Percentiles rank a stretch among this genome's conserved stretches.
Evolutionary conservation across 2,797 vertebrate species (phyloP).

Genomic region (Hydrocynus forskahlii): DNA sequence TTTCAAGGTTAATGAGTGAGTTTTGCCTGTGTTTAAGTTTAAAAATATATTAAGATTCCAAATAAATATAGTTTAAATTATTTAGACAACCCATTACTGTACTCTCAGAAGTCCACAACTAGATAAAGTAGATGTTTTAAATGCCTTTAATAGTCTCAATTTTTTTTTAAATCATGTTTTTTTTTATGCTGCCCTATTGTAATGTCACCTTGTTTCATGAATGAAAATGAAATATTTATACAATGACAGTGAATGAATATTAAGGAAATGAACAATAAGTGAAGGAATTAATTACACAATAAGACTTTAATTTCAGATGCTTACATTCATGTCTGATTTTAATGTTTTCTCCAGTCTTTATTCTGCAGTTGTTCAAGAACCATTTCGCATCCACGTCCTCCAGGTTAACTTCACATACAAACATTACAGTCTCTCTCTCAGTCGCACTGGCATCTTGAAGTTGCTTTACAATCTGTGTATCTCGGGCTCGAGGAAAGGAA

Average conservation of each 20-base stretch:
- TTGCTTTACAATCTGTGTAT: constrained; percentile 84
- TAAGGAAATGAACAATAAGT: background rate
- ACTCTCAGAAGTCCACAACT: too few relatives aligned
- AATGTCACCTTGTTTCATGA: too few relatives aligned
- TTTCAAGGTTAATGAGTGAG: constrained; percentile 79
- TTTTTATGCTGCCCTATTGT: too few relatives aligned
- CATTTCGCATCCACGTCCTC: constrained; percentile 91
- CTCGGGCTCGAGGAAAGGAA: constrained; percentile 79
- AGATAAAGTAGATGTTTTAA: too few relatives aligned
- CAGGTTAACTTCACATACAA: constrained; percentile 89
- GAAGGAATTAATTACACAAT: background rate
- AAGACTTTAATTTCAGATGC: background rate
- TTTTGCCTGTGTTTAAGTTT: constrained; percentile 78
- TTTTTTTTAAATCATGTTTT: too few relatives aligned
- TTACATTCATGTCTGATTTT: constrained; percentile 83
- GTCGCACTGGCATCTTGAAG: constrained; percentile 86
- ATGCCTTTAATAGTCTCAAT: too few relatives aligned
- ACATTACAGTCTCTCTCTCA: constrained; percentile 84
- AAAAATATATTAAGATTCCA: background rate
- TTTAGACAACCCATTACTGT: too few relatives aligned
- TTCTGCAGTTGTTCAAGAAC: constrained; percentile 85
- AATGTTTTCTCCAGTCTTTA: constrained; percentile 85
- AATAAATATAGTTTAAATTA: too few relatives aligned
- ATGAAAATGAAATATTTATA: too few relatives aligned
- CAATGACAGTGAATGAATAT: too few relatives aligned